These are phyloP conservation scores for Platypus cylindrus DNA, from an alignment of 2,888 invertebrate genomes.

Conservation along the genomic window DNA sequence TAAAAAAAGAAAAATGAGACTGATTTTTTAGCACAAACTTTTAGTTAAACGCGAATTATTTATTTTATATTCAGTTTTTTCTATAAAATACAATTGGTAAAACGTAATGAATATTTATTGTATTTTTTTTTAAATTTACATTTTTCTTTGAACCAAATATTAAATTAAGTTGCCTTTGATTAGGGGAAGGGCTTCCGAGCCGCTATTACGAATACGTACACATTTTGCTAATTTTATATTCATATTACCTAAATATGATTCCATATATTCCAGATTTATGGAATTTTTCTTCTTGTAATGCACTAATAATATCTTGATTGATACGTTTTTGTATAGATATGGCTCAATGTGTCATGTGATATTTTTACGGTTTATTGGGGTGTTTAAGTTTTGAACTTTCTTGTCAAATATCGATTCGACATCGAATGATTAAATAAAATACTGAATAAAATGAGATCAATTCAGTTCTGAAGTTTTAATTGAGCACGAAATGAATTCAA, in stretches of 20 bases:
- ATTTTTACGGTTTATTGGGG: constrained; percentile 37
- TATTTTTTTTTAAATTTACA: too few relatives aligned
- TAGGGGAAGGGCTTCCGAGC: constrained; percentile 20
- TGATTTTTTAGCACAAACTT: constrained; percentile 15
- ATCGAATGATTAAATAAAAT: too few relatives aligned
- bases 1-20: constrained; percentile 21
- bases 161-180: constrained; percentile 21
- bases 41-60: constrained; percentile 1
- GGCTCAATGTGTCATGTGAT: constrained; percentile 39
- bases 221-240: constrained; percentile 29
- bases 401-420: constrained; percentile 6
- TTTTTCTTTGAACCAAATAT: constrained; percentile 25
- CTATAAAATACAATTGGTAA: background rate
- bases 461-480: too few relatives aligned
- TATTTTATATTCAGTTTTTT: background rate
- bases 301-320: too few relatives aligned
- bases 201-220: constrained; percentile 29
- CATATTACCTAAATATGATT: too few relatives aligned
- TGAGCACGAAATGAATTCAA: background rate
- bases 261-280: too few relatives aligned
- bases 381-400: constrained; percentile 19
- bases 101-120: constrained; percentile 12
- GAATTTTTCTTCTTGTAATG: too few relatives aligned
- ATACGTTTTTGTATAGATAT: constrained; percentile 21
- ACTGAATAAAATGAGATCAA: too few relatives aligned